Percentiles rank a stretch among this genome's conserved stretches.
Evolutionary conservation across 1,140 invertebrate species (phyloP).

Genomic region (Habropoda laboriosa): DNA sequence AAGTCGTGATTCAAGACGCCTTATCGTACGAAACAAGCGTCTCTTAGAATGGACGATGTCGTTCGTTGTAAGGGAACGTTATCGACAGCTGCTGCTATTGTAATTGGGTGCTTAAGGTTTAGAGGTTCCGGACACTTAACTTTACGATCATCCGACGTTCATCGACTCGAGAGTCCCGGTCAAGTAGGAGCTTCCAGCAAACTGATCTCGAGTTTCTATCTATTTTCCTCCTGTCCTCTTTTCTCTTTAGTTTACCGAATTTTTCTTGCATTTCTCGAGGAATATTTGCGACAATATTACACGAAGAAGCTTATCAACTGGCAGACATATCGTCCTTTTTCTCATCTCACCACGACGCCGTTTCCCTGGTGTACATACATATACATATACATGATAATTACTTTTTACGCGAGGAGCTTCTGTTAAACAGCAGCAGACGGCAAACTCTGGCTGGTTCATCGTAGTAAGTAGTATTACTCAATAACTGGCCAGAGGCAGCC

Average conservation of each 20-base stretch:
- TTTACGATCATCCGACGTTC: constrained; percentile 48
- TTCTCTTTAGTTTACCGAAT: neutral
- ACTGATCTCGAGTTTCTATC: constrained; percentile 18
- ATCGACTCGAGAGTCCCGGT: constrained; percentile 46
- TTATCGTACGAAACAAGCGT: neutral
- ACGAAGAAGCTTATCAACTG: no score
- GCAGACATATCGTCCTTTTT: no score
- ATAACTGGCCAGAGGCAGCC: constrained; percentile 6
- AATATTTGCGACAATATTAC: neutral
- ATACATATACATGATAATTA: neutral
- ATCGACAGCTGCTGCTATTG: constrained; percentile 46
- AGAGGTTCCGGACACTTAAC: constrained; percentile 46
- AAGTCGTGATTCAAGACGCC: neutral
- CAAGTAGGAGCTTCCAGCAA: constrained; percentile 29
- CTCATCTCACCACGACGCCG: no score
- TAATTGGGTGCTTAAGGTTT: constrained; percentile 46
- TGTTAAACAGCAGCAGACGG: neutral
- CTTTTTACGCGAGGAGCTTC: neutral
- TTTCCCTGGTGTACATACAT: no score
- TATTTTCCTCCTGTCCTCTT: neutral
- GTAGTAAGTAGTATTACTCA: constrained; percentile 28
- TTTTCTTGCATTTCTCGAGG: no score
- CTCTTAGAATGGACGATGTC: constrained; percentile 2
- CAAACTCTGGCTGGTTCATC: neutral
- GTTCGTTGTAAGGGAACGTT: constrained; percentile 21